Base-by-base conservation (phyloP, 2,888 invertebrate genomes). In the Melipona bicolor region DNA sequence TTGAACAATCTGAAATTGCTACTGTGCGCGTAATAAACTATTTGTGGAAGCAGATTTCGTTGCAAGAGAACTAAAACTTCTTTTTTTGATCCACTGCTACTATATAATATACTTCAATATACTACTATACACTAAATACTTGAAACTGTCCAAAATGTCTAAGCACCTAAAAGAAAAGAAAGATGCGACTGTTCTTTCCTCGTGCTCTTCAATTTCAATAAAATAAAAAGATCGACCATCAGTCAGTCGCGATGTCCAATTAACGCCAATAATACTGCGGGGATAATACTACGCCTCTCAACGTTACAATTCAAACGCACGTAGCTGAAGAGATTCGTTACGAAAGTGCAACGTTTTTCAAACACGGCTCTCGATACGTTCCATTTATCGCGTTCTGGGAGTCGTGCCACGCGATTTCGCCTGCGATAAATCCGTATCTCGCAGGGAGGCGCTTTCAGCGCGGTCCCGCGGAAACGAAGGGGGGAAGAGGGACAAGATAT, bases 371-470 rank as follows among this genome's bases (percentile, higher is more conserved):
- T 27, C 36, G 54, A 36, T 75, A 13, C n/a, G 68, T 71, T 27
- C 1, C 43, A 19, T 59, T 59, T 59, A 49, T 43, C 5, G 3
- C 19, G 24, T 6, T 19, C 15, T 15, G 4, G 4, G n/a, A 59
- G 15, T 61, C 13, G 19, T 15, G 21, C 17, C 3, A 1, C 17
- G 9, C 24, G 27, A 24, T 24, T 36, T 43, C 24, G 21, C 6
- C 49, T 17, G 13, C 50, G 21, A 73, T 73, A 73, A 73, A 73
- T 73, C n/a, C 24, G 6, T 27, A 59, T 49, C 15, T 27, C 3
- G n/a, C 15, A 56, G 19, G 1, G 27, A 27, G 13, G 6, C 21
- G 13, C 4, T 24, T 6, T 27, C 4, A 43, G 61, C n/a, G 24
- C n/a, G 43, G 43, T 13, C 11, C 21, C 11, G n/a, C 3, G 11